Conservation (phyloP, 2,888 invertebrate genomes). For the Xanthorhoe designata region DNA sequence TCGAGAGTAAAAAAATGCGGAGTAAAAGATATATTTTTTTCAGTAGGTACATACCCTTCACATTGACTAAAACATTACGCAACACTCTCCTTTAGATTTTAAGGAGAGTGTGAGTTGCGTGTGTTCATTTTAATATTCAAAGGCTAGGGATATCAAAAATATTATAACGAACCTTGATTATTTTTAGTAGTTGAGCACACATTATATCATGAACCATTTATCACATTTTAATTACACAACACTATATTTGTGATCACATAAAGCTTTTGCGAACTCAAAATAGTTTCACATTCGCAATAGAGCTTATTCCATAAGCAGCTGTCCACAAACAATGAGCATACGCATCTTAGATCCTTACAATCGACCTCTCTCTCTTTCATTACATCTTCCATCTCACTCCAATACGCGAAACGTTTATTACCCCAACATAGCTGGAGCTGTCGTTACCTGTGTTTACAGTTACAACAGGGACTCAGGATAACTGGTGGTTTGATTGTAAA, state of each 20-base stretch:
- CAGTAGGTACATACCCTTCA: background rate
- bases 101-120: no score
- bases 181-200: background rate
- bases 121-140: no score
- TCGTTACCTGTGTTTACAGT: slow-evolving; percentile 1
- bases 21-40: no score
- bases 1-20: no score
- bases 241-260: background rate
- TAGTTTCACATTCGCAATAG: background rate
- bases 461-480: slow-evolving; percentile 12
- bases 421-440: slow-evolving; percentile 41
- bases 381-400: slow-evolving; percentile 32
- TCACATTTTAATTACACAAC: background rate
- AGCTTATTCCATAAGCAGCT: slow-evolving; percentile 17
- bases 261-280: background rate
- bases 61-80: background rate
- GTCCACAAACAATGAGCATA: slow-evolving; percentile 16
- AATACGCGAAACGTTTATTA: slow-evolving; percentile 23
- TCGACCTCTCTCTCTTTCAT: slow-evolving; percentile 28
- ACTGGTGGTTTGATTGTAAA: slow-evolving; percentile 22
- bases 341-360: slow-evolving; percentile 24
- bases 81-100: background rate
- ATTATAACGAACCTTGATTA: background rate
- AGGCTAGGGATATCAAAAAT: background rate
- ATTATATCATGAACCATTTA: background rate